Evolutionary conservation across 2,113 vertebrate genomes (phyloP).

Genomic region (Apodemus sylvaticus): DNA sequence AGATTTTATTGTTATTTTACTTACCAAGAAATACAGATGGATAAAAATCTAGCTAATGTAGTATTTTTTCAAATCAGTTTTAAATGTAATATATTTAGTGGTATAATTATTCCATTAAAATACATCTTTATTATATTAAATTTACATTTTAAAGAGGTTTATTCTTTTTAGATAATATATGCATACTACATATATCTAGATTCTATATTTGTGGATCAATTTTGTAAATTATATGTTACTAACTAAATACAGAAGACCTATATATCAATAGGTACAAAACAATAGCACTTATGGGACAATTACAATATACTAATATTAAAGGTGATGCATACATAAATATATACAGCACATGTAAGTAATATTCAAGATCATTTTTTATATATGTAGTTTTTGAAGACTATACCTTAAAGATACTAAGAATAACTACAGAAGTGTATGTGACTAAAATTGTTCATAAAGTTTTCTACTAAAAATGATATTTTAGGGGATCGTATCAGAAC

Average conservation of each 20-base stretch:
- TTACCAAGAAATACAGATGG: slow-evolving; percentile 14
- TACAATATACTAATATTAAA: not conserved
- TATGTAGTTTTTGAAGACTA: not conserved
- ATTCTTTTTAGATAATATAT: not conserved
- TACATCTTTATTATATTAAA: not conserved
- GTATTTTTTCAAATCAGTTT: not conserved
- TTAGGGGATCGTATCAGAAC: not conserved
- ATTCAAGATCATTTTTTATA: not conserved
- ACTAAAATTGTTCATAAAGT: not conserved
- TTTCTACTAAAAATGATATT: not conserved
- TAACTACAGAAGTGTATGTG: too few relatives aligned
- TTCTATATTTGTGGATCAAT: not conserved
- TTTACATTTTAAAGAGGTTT: slow-evolving; percentile 13
- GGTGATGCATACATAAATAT: not conserved
- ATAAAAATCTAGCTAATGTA: slow-evolving; percentile 5
- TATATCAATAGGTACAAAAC: not conserved
- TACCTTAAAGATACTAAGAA: not conserved
- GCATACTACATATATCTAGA: not conserved
- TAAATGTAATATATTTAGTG: not conserved
- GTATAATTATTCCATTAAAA: slow-evolving; percentile 21
- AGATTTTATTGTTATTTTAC: slow-evolving; percentile 9
- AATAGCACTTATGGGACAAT: not conserved
- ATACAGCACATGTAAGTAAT: not conserved
- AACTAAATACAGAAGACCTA: too few relatives aligned
- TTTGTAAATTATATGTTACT: not conserved